Evolutionary conservation across 2,113 vertebrate species (phyloP).

Genomic region (Aptenodytes forsteri): DNA sequence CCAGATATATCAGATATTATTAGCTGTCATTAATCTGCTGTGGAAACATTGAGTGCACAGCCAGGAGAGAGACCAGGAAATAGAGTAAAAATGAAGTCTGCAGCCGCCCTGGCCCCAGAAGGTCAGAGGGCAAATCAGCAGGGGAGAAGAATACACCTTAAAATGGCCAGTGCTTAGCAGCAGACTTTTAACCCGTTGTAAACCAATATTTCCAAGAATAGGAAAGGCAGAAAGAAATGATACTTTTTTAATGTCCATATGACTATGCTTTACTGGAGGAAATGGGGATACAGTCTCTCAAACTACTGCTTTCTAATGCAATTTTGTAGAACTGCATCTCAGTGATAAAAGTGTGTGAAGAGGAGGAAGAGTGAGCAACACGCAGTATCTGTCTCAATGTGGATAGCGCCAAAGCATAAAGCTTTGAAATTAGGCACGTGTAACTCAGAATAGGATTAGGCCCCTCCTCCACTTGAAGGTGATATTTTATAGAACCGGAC

Average conservation of each 20-base stretch:
- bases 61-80: constrained; percentile 76
- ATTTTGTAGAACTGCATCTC: background rate
- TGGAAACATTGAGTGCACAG: constrained; percentile 79
- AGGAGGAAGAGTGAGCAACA: background rate
- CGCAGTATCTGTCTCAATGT: accelerated
- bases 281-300: background rate
- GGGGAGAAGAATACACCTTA: constrained; percentile 54
- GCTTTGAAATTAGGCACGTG: accelerated
- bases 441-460: background rate
- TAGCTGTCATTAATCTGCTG: constrained; percentile 99
- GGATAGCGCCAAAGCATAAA: background rate
- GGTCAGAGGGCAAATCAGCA: constrained; percentile 82
- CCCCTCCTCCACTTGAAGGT: background rate
- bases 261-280: background rate
- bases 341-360: background rate
- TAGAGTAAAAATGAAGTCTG: constrained; percentile 80
- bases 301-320: background rate
- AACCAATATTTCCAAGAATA: background rate
- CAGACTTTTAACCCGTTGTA: constrained; percentile 19
- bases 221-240: background rate
- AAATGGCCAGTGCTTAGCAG: constrained; percentile 51
- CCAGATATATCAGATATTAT: constrained; percentile 99
- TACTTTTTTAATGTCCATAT: background rate
- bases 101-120: constrained; percentile 69
- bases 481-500: background rate